Evolutionary conservation across 2,113 vertebrate genomes (phyloP).

Genomic region (Corapipo altera): DNA sequence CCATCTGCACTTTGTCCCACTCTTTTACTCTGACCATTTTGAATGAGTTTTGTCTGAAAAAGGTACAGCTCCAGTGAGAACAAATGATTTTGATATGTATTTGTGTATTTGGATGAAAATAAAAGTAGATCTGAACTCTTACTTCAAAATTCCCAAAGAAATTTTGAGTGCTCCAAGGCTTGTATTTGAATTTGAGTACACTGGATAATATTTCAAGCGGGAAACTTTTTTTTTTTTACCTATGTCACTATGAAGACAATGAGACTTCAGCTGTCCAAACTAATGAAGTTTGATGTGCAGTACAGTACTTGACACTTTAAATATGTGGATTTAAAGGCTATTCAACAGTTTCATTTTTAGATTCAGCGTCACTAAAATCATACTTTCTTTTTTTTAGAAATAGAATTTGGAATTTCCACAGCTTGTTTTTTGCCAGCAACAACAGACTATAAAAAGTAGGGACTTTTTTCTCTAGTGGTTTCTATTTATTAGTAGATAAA

Average conservation of each 20-base stretch:
- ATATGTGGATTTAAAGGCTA: slow-evolving; percentile 38
- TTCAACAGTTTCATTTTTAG: slow-evolving; percentile 38
- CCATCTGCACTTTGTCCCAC: background rate
- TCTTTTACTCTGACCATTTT: background rate
- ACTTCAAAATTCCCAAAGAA: background rate
- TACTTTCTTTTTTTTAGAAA: background rate
- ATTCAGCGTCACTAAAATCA: background rate
- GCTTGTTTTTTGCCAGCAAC: slow-evolving; percentile 37
- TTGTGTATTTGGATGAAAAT: background rate
- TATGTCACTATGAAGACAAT: background rate
- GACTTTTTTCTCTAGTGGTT: slow-evolving; percentile 14
- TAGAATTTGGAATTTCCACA: slow-evolving; percentile 73
- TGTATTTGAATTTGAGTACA: background rate
- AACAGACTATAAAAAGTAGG: slow-evolving; percentile 34
- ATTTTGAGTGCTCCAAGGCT: background rate
- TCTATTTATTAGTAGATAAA: background rate
- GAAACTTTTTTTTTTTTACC: background rate
- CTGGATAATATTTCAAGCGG: background rate
- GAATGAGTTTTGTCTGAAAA: background rate
- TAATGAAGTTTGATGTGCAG: background rate
- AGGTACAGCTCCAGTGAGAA: background rate
- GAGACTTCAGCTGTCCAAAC: background rate
- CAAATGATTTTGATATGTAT: background rate
- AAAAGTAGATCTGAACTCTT: background rate
- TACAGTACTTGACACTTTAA: background rate